Percentiles rank a stretch among this genome's conserved stretches.
Evolutionary conservation across 2,113 vertebrate species (phyloP).

Genomic region (Silurus meridionalis): DNA sequence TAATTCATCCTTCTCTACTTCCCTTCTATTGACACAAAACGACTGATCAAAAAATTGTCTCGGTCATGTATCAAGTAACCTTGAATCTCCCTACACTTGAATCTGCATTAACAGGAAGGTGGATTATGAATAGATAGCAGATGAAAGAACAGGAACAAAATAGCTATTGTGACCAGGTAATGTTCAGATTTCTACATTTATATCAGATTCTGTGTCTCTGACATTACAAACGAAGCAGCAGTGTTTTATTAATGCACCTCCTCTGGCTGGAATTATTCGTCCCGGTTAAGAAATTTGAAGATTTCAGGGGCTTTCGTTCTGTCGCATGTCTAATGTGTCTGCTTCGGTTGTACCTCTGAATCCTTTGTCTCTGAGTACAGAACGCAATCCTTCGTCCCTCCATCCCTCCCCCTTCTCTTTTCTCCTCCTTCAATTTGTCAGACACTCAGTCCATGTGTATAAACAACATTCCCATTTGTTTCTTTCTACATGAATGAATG

Average conservation of each 20-base stretch:
- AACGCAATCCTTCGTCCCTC: neutral
- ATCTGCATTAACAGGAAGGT: neutral
- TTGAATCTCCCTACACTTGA: neutral
- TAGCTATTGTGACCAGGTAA: neutral
- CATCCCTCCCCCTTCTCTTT: neutral
- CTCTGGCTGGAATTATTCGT: neutral
- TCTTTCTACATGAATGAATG: conserved; percentile 31
- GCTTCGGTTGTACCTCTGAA: conserved; percentile 10
- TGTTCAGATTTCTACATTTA: neutral
- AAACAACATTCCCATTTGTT: conserved; percentile 21
- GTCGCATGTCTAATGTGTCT: neutral
- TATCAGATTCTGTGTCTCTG: neutral
- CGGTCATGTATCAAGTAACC: neutral
- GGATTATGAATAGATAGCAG: neutral
- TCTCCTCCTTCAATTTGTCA: conserved; percentile 10
- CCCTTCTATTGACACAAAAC: neutral
- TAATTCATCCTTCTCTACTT: no score
- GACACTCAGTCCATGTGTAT: conserved; percentile 24
- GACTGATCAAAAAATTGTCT: neutral
- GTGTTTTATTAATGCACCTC: conserved; percentile 23
- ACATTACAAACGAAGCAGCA: neutral
- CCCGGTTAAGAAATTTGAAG: conserved; percentile 4
- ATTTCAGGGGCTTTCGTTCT: neutral
- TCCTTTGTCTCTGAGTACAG: conserved; percentile 15
- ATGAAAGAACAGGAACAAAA: neutral